Base-by-base conservation (phyloP, 2,888 invertebrate genomes). In the Helicoverpa assulta region DNA sequence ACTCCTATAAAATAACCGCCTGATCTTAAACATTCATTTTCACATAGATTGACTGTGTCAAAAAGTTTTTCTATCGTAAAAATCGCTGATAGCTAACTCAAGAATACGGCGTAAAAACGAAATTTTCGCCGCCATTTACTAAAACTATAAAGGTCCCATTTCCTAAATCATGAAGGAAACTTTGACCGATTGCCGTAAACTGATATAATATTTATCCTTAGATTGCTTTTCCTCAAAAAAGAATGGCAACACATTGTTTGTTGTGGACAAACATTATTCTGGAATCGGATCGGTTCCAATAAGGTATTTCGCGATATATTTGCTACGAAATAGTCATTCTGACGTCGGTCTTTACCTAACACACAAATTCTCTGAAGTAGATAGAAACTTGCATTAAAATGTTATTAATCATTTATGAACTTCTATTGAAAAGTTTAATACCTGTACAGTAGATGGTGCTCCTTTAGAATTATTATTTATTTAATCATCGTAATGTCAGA, bases 171-270 rank as follows among this genome's bases (percentile, higher is more conserved):
- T 84, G 80, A 82, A 84, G 67, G 72, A 79, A 81, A 85, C 85
- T 85, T 85, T 85, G 85, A 85, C 85, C 85, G 85, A 85, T 85
- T 83, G 85, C 81, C 85, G 84, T 84, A 73, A 84, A 83, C 85
- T 85, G 82, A 85, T 85, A 85, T 85, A 84, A 88, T 87, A 87
- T 88, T 88, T 88, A 87, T 86, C 85, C 83, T 77, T 75, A 88
- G 84, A 88, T 88, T 86, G 88, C 78, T 87, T 88, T 82, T 73
- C 85, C 71, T 66, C 76, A 82, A 85, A 88, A 87, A 84, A 79
- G 76, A 83, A 84, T 81, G 82, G 76, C 84, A 76, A 76, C 85
- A 83, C 84, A 78, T 84, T 88, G 87, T 88, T 88, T 88, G 87
- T 77, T 65, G 68, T 71, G 74, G 74, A 76, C 84, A 86, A 88